Percentiles rank a stretch among this genome's conserved stretches.
Conservation (phyloP, 2,797 vertebrate species). For the Ceyx erithaca region DNA sequence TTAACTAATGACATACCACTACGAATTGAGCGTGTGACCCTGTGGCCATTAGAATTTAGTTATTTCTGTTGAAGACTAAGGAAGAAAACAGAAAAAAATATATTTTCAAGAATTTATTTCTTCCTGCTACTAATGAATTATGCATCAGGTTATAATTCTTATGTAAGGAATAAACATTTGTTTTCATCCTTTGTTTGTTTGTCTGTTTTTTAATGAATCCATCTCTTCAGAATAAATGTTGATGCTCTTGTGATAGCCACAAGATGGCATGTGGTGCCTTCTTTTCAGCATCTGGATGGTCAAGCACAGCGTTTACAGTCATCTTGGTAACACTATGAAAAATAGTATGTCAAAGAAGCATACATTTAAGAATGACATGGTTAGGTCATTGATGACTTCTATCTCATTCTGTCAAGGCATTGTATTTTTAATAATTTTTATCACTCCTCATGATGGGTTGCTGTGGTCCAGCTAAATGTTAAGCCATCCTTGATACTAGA, state of each 20-base stretch:
- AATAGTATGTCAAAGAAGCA: not conserved
- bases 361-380: not conserved
- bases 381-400: not conserved
- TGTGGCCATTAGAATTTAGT: not conserved
- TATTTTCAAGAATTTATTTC: not conserved
- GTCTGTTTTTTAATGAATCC: not conserved
- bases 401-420: not conserved
- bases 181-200: not conserved
- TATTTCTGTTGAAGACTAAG: not conserved
- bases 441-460: not conserved
- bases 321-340: not conserved
- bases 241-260: slow-evolving; percentile 23
- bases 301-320: not conserved
- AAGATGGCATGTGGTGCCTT: not conserved
- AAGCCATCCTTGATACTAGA: not conserved
- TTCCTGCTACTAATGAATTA: not conserved
- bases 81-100: not conserved
- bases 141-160: not conserved
- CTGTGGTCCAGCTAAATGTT: not conserved
- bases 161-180: not conserved
- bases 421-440: not conserved
- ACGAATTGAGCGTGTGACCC: not conserved
- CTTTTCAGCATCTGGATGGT: not conserved
- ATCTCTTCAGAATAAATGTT: not conserved
- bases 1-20: not conserved